Percentiles rank a stretch among this genome's conserved stretches.
Conservation (phyloP, 2,888 invertebrate genomes). For the Tiliacea aurago region DNA sequence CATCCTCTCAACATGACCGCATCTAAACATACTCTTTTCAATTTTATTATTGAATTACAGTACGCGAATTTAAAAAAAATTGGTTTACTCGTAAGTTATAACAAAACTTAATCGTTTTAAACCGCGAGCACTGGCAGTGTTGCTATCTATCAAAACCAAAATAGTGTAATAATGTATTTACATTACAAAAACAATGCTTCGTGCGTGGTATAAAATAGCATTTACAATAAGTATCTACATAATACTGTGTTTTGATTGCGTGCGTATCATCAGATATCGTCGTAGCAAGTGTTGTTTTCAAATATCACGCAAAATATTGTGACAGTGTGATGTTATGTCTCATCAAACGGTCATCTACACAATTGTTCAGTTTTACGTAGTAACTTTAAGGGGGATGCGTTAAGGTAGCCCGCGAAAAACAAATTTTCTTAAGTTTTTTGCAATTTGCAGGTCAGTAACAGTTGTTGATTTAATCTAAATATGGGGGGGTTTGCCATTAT, state of each 20-base stretch:
- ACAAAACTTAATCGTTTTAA: not conserved
- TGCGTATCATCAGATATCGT: constrained; percentile 2
- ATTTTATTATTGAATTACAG: too few relatives aligned
- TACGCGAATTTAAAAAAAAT: too few relatives aligned
- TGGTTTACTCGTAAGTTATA: not conserved
- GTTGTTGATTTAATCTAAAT: too few relatives aligned
- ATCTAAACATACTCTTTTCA: too few relatives aligned
- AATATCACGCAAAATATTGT: not conserved
- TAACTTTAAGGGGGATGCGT: too few relatives aligned
- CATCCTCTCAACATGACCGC: too few relatives aligned
- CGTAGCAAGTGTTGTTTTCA: constrained; percentile 11
- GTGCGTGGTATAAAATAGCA: not conserved
- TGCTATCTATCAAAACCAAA: not conserved
- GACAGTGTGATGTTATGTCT: not conserved
- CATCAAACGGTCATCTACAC: not conserved
- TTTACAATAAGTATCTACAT: not conserved
- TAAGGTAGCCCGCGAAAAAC: too few relatives aligned
- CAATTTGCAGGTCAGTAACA: too few relatives aligned
- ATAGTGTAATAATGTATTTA: not conserved
- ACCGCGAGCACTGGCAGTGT: too few relatives aligned
- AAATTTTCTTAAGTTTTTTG: too few relatives aligned
- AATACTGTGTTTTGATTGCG: not conserved
- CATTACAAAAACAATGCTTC: not conserved
- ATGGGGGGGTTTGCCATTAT: too few relatives aligned
- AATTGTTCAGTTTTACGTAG: not conserved